Percentiles rank a stretch among this genome's conserved stretches.
Conservation (phyloP, 2,888 invertebrate genomes). For the Agrotis ipsilon region DNA sequence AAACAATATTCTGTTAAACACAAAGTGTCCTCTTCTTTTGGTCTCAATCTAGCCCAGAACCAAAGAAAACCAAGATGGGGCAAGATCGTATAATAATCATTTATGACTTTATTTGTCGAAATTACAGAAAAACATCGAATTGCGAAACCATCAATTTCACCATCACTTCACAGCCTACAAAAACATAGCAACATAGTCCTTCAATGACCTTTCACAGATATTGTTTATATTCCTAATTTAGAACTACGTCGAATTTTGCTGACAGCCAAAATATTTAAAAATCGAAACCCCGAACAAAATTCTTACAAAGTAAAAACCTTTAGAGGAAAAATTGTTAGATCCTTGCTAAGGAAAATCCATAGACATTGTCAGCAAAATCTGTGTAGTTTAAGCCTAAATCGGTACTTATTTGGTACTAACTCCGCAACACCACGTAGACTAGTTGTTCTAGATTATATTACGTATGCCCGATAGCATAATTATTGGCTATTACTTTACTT, state of each 20-base stretch:
- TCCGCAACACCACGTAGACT: conserved; percentile 60
- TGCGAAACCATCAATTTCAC: background rate
- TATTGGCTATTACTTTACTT: conserved; percentile 54
- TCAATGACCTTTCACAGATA: conserved; percentile 9
- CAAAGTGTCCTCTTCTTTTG: too few relatives aligned
- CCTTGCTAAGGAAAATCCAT: background rate
- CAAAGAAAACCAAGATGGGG: too few relatives aligned
- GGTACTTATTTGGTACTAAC: conserved; percentile 64
- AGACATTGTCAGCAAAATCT: conserved; percentile 22
- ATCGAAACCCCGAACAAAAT: background rate
- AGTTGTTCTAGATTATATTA: conserved; percentile 60
- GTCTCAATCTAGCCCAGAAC: too few relatives aligned
- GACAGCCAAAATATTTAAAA: background rate
- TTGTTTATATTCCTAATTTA: conserved; percentile 23
- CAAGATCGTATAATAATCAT: background rate
- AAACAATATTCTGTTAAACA: too few relatives aligned
- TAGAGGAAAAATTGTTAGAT: background rate
- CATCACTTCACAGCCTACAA: background rate
- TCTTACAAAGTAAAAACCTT: background rate
- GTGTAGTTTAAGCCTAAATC: conserved; percentile 36
- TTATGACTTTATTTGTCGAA: background rate
- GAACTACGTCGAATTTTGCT: conserved; percentile 32
- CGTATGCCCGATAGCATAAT: conserved; percentile 48
- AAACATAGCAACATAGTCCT: conserved; percentile 15
- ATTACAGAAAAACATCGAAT: background rate